These are phyloP conservation scores for Tetropium fuscum DNA, from an alignment of 2,888 invertebrate species.

Conservation along the genomic window DNA sequence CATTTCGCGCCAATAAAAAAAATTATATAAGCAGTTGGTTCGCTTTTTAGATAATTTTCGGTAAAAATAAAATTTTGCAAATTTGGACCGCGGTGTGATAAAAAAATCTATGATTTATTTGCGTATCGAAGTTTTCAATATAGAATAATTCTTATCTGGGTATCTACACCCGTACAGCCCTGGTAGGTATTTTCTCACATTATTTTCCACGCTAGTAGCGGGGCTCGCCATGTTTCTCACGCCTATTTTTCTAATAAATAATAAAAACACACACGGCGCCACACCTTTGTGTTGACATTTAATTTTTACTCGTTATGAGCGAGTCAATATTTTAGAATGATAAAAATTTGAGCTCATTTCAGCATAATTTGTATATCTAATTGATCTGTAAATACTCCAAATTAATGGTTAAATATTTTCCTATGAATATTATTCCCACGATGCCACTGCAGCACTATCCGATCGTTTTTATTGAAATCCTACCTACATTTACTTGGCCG, in stretches of 20 bases:
- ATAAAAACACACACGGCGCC: slow-evolving; percentile 31
- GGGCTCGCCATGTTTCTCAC: slow-evolving; percentile 29
- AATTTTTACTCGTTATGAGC: slow-evolving; percentile 22
- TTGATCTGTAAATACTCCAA: slow-evolving; percentile 14
- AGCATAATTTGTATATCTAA: slow-evolving; percentile 22
- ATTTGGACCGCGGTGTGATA: no score
- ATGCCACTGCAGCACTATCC: not conserved
- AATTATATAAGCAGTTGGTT: no score
- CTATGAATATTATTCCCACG: slow-evolving; percentile 14
- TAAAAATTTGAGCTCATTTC: slow-evolving; percentile 24
- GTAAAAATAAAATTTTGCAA: no score
- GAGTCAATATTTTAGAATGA: slow-evolving; percentile 27
- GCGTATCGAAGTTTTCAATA: no score
- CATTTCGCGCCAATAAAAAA: no score
- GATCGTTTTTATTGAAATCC: not conserved
- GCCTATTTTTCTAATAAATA: slow-evolving; percentile 39
- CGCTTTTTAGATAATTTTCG: no score
- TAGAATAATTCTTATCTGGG: no score
- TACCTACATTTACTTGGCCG: not conserved
- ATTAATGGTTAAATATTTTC: slow-evolving; percentile 11
- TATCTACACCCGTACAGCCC: no score
- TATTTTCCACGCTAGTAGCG: slow-evolving; percentile 7
- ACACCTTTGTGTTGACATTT: slow-evolving; percentile 42
- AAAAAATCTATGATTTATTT: no score
- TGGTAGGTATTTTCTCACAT: slow-evolving; percentile 35